These are phyloP conservation scores for Lepilemur septentrionalis DNA, from an alignment of 2,797 vertebrate genomes.

Conservation along the genomic window DNA sequence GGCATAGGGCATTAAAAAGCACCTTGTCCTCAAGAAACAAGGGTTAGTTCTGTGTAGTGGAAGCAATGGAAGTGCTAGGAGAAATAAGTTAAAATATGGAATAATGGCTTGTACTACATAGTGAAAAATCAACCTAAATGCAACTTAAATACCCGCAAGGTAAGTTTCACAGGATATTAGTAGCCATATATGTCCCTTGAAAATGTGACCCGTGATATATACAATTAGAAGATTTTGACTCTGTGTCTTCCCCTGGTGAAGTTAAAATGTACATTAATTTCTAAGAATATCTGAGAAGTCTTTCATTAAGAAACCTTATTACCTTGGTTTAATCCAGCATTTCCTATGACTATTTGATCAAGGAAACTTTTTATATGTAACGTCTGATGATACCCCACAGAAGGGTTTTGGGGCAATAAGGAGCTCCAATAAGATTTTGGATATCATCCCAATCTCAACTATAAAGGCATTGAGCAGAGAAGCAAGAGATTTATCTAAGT, in stretches of 20 bases:
- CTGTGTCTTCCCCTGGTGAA: neutral
- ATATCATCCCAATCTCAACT: neutral
- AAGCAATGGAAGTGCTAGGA: neutral
- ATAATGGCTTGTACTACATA: neutral
- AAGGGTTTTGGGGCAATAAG: neutral
- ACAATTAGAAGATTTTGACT: neutral
- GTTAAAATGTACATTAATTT: neutral
- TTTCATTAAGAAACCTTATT: neutral
- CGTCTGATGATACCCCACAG: neutral
- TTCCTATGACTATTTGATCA: neutral
- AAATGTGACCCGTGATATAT: neutral
- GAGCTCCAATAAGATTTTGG: neutral
- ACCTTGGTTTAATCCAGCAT: neutral
- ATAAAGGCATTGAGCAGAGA: neutral
- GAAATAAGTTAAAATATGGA: neutral
- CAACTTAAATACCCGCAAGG: neutral
- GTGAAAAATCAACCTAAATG: neutral
- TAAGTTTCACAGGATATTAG: neutral
- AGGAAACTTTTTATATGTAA: neutral
- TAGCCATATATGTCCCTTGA: neutral
- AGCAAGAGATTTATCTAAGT: neutral
- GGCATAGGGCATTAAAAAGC: neutral
- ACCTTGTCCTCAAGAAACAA: neutral
- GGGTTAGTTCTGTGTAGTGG: neutral
- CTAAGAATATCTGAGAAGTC: neutral